phyloP scores from a whole-genome alignment of 2,888 invertebrate genomes.

The Suillia variegata region DNA sequence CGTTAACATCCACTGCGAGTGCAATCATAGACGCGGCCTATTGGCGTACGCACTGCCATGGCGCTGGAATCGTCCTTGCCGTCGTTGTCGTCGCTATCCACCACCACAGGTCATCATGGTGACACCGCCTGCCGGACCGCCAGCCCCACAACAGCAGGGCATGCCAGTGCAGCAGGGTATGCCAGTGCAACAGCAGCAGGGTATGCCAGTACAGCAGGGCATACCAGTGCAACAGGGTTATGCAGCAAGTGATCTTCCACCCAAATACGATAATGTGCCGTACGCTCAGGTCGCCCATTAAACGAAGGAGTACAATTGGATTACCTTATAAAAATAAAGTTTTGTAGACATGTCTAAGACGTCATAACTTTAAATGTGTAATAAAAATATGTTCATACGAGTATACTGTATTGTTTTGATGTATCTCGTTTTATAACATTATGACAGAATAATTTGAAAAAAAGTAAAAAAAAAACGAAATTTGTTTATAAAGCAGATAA shows the following conservation, averaged over 20 bases:
- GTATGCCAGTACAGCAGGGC: too few species aligned
- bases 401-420: too few species aligned
- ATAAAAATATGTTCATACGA: too few species aligned
- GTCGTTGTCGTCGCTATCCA: conserved; percentile 36
- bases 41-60: conserved; percentile 25
- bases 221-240: not conserved
- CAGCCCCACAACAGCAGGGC: conserved; percentile 8
- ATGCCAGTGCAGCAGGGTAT: not conserved
- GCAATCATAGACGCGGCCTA: conserved; percentile 38
- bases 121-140: conserved; percentile 27
- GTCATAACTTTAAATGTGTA: too few species aligned
- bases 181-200: not conserved
- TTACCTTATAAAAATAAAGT: too few species aligned
- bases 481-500: too few species aligned
- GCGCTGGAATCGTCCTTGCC: conserved; percentile 41
- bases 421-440: too few species aligned
- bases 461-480: too few species aligned
- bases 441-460: too few species aligned
- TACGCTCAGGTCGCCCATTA: conserved; percentile 22
- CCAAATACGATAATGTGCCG: conserved; percentile 33
- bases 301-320: not conserved
- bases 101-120: conserved; percentile 33
- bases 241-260: conserved; percentile 24
- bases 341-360: too few species aligned
- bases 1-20: conserved; percentile 39